Evolutionary conservation across 2,888 invertebrate genomes (phyloP), one percentile per base, ranked within the genome.

Genomic region (Cantharis flavilabris): DNA sequence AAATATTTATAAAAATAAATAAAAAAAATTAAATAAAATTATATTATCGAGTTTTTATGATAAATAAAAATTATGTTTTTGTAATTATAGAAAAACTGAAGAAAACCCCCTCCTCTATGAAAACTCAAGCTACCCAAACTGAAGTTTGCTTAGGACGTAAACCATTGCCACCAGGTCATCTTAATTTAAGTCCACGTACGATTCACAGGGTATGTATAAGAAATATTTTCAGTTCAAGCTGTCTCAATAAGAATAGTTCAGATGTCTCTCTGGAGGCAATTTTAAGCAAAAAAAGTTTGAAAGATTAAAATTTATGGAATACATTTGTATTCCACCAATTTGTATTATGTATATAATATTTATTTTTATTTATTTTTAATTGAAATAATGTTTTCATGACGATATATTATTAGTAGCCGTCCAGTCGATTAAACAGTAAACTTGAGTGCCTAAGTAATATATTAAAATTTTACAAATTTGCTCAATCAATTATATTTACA

Each of bases 101-200:
- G 86, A 92, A 95, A 84, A 92, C 94, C 65, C 93, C 94, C 0
- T 92, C 94, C 62, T 93, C 94, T 0, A 97, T 97, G 97, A 95
- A 96, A 88, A 97, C 97, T 0, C 97, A 97, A 89, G 97, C 97
- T 14, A 97, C 97, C 4, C 97, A 97, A 89, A 97, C 94, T 5
- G 97, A 97, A 90, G 91, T 93, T 28, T 92, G 92, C 85, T 89
- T 93, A 85, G 93, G 93, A 83, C 91, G 93, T 83, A 94, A 93
- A 88, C 93, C 92, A n/a, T 87, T 91, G 71, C 92, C 94, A n/a
- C 93, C 94, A 5, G 91, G 92, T 82, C 91, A 92, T 83, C 90
- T 94, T 79, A 94, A 94, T 14, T 88, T 96, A 23, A 96, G 96
- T 88, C 96, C 96, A 9, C 89, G 95, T 79, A 95, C 96, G 62